Evolutionary conservation across 2,113 vertebrate genomes (phyloP).

Genomic region (Corvus moneduloides): DNA sequence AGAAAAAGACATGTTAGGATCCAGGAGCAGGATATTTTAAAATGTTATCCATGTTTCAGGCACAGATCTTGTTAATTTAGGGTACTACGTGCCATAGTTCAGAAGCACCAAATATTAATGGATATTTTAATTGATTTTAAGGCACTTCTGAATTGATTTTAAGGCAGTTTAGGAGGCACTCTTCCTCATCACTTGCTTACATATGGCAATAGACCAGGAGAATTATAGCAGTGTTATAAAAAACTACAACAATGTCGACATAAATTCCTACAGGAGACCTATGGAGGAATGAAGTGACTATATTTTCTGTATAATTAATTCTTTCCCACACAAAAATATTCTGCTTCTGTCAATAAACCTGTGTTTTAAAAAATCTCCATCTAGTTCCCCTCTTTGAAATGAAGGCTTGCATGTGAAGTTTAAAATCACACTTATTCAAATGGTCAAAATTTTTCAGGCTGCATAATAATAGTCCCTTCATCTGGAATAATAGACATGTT

Average conservation of each 20-base stretch:
- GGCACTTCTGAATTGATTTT: background rate
- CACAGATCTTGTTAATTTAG: background rate
- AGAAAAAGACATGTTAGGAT: background rate
- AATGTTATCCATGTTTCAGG: background rate
- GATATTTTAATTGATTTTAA: background rate
- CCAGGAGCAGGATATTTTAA: background rate
- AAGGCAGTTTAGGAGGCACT: background rate
- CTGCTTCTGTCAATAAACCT: background rate
- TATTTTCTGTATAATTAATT: background rate
- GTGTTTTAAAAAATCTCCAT: background rate
- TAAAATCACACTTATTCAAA: background rate
- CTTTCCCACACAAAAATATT: background rate
- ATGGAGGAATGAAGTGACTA: background rate
- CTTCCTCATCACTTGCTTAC: background rate
- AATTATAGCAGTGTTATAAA: background rate
- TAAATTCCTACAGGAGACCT: background rate
- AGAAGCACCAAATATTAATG: background rate
- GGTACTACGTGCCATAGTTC: background rate
- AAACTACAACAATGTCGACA: rapidly evolving
- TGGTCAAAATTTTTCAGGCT: background rate
- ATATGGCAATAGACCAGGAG: background rate
- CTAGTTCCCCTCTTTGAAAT: background rate
- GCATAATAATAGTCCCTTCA: background rate
- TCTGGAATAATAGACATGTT: background rate
- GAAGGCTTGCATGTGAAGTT: background rate